Base-by-base conservation (phyloP, 1,140 invertebrate genomes). In the Euwallacea fornicatus region DNA sequence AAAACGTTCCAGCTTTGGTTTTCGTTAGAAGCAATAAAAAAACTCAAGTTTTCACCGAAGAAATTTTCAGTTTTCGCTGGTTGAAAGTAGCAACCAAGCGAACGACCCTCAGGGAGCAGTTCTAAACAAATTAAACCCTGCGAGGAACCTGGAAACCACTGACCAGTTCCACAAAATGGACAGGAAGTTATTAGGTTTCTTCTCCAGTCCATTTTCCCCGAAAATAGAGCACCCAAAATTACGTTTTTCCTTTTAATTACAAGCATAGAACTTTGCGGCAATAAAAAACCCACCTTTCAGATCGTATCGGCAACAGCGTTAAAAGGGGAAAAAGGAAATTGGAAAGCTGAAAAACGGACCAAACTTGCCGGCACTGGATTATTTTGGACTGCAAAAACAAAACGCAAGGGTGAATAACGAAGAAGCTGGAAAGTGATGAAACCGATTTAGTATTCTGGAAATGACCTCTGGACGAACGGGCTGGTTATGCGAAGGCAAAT, bases 281-380 rank as follows among this genome's bases (percentile, higher is more conserved):
- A 65, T 70, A 70, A 71, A 71, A 71, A 71, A 64, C 21, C 61
- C 15, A 42, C 69, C 69, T 58, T 65, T 50, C 53, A 59, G 69
- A 65, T 71, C 15, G 63, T 65, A 71, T 71, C 62, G 69, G 61
- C 54, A 47, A 16, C 60, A 64, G 42, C 58, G 50, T 46, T 63
- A 46, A 65, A 72, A 61, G 64, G 64, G 63, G 56, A 66, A 71
- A 67, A 62, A 61, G 70, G 53, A 71, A 71, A 71, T 71, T 71
- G 64, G 63, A 65, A 56, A 33, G 70, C 54, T 54, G 63, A 71
- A 71, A 71, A 71, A 71, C 64, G 56, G 47, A 65, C 46, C 55
- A 72, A 72, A 61, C 41, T 67, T 67, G 53, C 61, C 43, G 46
- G 53, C 66, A 72, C 64, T 63, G 70, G 70, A 72, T 72, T 72